A percentile compares a stretch with the other conserved stretches of the same genome.
These are phyloP conservation scores for Araneus ventricosus DNA, from an alignment of 1,140 invertebrate genomes.

Conservation along the genomic window DNA sequence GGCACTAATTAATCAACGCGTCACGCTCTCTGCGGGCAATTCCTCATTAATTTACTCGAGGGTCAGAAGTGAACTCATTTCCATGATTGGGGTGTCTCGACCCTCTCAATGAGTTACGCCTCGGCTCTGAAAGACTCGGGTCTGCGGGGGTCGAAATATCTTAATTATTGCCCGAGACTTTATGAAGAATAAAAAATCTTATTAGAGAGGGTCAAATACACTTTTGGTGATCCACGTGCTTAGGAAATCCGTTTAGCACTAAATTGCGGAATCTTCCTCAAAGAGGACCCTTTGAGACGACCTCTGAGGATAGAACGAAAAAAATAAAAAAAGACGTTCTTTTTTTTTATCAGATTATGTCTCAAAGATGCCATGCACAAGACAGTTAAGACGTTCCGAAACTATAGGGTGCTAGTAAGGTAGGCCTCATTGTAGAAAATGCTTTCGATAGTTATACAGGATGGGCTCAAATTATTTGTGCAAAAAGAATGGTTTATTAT, in stretches of 20 bases:
- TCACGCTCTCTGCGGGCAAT: conserved; percentile 1
- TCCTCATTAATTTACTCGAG: conserved; percentile 37
- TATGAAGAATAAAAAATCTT: conserved; percentile 32
- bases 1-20: conserved; percentile 26
- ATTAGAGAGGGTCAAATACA: conserved; percentile 9
- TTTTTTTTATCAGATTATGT: too few relatives aligned
- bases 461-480: too few relatives aligned
- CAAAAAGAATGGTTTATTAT: too few relatives aligned
- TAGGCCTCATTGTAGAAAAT: background rate
- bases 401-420: background rate
- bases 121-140: background rate
- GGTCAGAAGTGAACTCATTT: conserved; percentile 7
- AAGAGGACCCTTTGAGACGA: background rate
- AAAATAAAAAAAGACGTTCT: too few relatives aligned
- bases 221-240: background rate
- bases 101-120: conserved; percentile 20
- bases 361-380: too few relatives aligned
- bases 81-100: conserved; percentile 22
- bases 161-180: conserved; percentile 27
- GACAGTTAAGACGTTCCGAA: too few relatives aligned
- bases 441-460: too few relatives aligned
- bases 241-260: background rate
- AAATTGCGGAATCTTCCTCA: background rate
- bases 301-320: background rate
- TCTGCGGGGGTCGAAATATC: conserved; percentile 49